Evolutionary conservation across 2,113 vertebrate genomes (phyloP), one percentile per base, ranked within the genome.

Genomic region (Eptesicus fuscus): DNA sequence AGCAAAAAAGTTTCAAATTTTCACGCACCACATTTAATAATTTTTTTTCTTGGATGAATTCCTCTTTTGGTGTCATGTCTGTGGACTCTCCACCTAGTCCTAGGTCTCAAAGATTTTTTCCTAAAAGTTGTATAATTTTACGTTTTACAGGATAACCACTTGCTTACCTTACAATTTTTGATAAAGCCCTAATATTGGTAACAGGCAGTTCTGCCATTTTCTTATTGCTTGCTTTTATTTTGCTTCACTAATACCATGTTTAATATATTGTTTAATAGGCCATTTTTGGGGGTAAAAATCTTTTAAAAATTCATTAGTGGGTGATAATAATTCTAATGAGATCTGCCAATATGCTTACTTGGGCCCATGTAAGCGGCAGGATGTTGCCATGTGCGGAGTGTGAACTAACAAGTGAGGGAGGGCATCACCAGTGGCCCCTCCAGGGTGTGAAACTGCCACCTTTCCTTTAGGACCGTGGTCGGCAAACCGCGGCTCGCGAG

Each of bases 1-100:
- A 71, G 74, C 32, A 89, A 40, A 77, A 70, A 61, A 23, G 20
- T 79, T 85, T 91, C 42, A 90, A 71, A 22, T 95, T 93, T 78
- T 93, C 32, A 30, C 37, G 37, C 40, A 73, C 80, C 49, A 35
- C 28, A 22, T n/a, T 61, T 37, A 79, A 12, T 63, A 16, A 20
- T 51, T 63, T 83, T 84, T 84, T 77, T 61, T 78, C 40, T 79
- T 42, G 49, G 59, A 12, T 47, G 30, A 87, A 77, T 91, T 87
- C 13, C 51, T 7, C 17, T 88, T 88, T 42, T 83, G 11, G n/a
- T 91, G 30, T 90, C 5, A 8, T 42, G 16, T 42, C 37, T 78
- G 0, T 42, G 23, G 28, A 73, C 8, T 91, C 20, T 88, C 69
- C 14, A 88, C 30, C 22, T 17, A 67, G 42, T 71, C 9, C 20